Evolutionary conservation across 2,113 vertebrate species (phyloP).

Genomic region (Thermophis baileyi): DNA sequence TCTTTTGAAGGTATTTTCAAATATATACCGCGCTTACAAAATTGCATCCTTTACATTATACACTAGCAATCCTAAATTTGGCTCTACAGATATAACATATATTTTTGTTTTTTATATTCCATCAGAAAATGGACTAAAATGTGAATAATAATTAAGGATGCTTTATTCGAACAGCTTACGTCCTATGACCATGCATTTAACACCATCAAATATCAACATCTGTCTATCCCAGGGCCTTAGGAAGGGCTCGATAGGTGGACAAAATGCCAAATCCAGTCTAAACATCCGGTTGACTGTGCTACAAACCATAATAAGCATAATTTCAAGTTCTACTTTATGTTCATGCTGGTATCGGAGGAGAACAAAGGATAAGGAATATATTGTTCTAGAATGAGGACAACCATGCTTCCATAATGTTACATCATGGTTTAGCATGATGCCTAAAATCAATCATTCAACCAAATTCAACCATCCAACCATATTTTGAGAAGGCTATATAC

Average conservation of each 20-base stretch:
- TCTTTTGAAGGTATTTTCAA: background rate
- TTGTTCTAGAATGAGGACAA: background rate
- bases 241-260: too few relatives aligned
- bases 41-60: background rate
- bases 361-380: background rate
- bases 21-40: background rate
- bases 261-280: too few relatives aligned
- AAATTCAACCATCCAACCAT: background rate
- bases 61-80: background rate
- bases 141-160: too few relatives aligned
- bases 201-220: too few relatives aligned
- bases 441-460: background rate
- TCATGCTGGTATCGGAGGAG: background rate
- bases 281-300: too few relatives aligned
- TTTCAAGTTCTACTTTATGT: background rate
- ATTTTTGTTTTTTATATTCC: too few relatives aligned
- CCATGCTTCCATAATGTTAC: background rate
- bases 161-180: too few relatives aligned
- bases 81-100: too few relatives aligned
- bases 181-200: too few relatives aligned
- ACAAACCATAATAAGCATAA: background rate
- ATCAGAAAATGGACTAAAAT: too few relatives aligned
- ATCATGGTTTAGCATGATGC: background rate
- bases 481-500: background rate
- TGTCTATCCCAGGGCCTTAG: too few relatives aligned